Evolutionary conservation across 2,888 invertebrate genomes (phyloP), one percentile per base, ranked within the genome.

Genomic region (Tipula confusa): DNA sequence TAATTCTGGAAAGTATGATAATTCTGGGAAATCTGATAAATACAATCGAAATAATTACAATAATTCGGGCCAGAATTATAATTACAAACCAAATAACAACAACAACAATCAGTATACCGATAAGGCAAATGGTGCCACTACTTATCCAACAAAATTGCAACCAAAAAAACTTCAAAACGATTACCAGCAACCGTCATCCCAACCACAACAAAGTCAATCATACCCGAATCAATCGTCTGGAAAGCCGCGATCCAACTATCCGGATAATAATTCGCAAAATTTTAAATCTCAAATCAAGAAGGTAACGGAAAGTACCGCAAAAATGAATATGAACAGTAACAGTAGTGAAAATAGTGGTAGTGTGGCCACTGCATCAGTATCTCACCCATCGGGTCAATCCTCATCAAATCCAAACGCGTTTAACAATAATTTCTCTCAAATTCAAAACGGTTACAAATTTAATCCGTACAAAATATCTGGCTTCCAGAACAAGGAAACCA

Each of bases 381-480:
- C 38, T 18, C 31, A 83, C 29, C 38, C 64, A 3, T 9, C 64
- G 13, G 64, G 64, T 9, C 7, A n/a, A n/a, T n/a, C 9, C 24
- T 9, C 64, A 2, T 64, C 64, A 6, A 64, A 64, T 64, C 9
- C 64, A 80, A 80, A 80, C n/a, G 13, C 80, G 15, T 29, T 80
- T n/a, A 80, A 80, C 31, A 80, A 29, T 29, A 80, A 31, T n/a
- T 80, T 31, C n/a, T 80, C 86, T 3, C 86, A 85, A 38, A 83
- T 87, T 15, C 86, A 88, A 33, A 89, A 89, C 83, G 89, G 89
- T 18, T 88, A 87, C 84, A 87, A 87, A 0, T 89, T 89, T 85
- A 89, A 89, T 86, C 88, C 89, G 11, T 89, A 88, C 85, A 90
- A 89, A 85, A 89, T 90, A 13, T 88, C 89, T 85, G 89, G 89